These are phyloP conservation scores for Poecilobothrus nobilitatus DNA, from an alignment of 2,888 invertebrate genomes.

Conservation along the genomic window DNA sequence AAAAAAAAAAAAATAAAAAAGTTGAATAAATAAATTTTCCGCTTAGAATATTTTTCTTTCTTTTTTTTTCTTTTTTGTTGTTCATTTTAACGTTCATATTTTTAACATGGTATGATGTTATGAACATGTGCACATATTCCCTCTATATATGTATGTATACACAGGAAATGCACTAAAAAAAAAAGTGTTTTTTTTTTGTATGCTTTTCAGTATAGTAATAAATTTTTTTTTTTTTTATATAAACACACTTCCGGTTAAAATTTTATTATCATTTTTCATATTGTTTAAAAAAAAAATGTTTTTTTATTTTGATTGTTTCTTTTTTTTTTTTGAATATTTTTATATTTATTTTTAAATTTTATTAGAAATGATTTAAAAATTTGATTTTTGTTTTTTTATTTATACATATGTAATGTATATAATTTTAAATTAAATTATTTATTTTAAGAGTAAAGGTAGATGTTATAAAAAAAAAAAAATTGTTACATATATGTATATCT, in stretches of 20 bases:
- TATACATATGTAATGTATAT: too few relatives aligned
- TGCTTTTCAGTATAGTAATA: too few relatives aligned
- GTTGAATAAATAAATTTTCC: neutral
- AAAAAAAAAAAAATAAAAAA: neutral
- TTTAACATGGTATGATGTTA: neutral
- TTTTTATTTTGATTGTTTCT: too few relatives aligned
- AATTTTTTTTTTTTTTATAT: neutral
- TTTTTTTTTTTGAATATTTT: neutral
- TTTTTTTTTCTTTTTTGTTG: neutral
- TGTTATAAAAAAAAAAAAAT: too few relatives aligned
- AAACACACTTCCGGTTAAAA: conserved; percentile 3
- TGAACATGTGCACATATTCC: neutral
- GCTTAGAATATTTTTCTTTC: neutral
- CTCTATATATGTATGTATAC: neutral
- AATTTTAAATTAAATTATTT: too few relatives aligned
- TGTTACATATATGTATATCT: too few relatives aligned
- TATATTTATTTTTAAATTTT: too few relatives aligned
- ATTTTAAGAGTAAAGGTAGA: too few relatives aligned
- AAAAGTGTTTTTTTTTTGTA: neutral
- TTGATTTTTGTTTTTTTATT: too few relatives aligned
- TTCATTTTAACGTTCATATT: too few relatives aligned
- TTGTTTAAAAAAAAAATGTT: neutral
- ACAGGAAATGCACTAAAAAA: conserved; percentile 6
- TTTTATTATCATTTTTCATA: neutral
- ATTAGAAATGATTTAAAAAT: too few relatives aligned